Evolutionary conservation across 2,113 vertebrate species (phyloP).

Genomic region (Plectropomus leopardus): DNA sequence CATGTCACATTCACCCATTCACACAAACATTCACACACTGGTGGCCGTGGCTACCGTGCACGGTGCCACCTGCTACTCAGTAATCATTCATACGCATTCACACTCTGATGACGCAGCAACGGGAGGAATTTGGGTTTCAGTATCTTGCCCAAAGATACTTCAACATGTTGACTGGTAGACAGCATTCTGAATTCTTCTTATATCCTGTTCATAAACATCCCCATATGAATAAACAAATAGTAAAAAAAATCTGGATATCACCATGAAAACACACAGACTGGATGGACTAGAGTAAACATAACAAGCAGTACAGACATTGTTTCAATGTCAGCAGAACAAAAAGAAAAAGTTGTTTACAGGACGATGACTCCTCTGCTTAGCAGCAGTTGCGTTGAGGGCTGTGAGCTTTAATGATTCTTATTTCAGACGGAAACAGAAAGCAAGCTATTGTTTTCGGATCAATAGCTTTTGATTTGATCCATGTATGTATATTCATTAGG

Average conservation of each 20-base stretch:
- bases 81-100: too few relatives aligned
- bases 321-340: not conserved
- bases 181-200: not conserved
- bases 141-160: too few relatives aligned
- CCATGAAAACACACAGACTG: not conserved
- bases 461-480: not conserved
- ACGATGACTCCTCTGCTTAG: not conserved
- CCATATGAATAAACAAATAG: not conserved
- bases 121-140: too few relatives aligned
- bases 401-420: not conserved
- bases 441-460: not conserved
- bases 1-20: too few relatives aligned
- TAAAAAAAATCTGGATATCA: not conserved
- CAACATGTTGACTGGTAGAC: too few relatives aligned
- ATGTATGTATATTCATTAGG: not conserved
- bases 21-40: too few relatives aligned
- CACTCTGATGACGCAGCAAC: too few relatives aligned
- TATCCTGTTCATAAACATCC: not conserved
- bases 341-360: not conserved
- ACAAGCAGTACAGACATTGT: not conserved
- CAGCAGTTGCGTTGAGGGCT: not conserved
- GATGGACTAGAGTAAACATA: not conserved
- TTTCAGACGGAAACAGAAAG: not conserved
- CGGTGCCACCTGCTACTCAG: too few relatives aligned
- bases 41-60: too few relatives aligned